These are phyloP conservation scores for Poliocrania exsul DNA, from an alignment of 2,797 vertebrate species.

Conservation along the genomic window DNA sequence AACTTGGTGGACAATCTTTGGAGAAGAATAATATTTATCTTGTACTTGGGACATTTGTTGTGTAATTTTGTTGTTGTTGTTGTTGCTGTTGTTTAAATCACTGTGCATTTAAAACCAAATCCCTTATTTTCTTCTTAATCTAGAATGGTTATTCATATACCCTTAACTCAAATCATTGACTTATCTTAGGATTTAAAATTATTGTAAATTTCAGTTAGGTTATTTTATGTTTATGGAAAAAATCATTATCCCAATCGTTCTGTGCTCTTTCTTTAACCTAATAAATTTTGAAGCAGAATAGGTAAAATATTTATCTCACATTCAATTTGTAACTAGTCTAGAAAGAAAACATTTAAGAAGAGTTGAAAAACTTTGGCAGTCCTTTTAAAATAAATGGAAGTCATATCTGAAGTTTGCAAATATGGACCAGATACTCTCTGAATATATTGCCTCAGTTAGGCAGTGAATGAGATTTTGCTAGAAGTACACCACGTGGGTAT, in stretches of 20 bases:
- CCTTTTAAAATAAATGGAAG: not conserved
- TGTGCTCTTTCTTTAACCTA: not conserved
- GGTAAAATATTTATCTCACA: not conserved
- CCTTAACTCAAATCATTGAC: not conserved
- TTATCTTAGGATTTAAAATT: not conserved
- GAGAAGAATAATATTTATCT: not conserved
- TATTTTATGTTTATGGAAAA: not conserved
- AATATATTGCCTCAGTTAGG: not conserved
- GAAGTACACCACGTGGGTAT: not conserved
- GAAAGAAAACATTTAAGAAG: not conserved
- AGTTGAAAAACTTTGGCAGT: not conserved
- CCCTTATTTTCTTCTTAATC: not conserved
- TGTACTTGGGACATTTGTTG: not conserved
- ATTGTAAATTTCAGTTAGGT: not conserved
- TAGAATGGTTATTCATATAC: not conserved
- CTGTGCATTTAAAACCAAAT: rapidly evolving
- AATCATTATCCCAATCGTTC: not conserved
- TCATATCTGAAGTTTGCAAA: not conserved
- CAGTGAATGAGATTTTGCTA: not conserved
- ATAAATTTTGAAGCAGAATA: not conserved
- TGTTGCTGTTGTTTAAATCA: not conserved
- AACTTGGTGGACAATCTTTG: not conserved
- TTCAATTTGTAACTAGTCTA: not conserved
- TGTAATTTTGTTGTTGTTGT: not conserved
- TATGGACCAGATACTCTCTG: not conserved